These are phyloP conservation scores for Dermochelys coriacea DNA, from an alignment of 2,797 vertebrate species.

Conservation along the genomic window DNA sequence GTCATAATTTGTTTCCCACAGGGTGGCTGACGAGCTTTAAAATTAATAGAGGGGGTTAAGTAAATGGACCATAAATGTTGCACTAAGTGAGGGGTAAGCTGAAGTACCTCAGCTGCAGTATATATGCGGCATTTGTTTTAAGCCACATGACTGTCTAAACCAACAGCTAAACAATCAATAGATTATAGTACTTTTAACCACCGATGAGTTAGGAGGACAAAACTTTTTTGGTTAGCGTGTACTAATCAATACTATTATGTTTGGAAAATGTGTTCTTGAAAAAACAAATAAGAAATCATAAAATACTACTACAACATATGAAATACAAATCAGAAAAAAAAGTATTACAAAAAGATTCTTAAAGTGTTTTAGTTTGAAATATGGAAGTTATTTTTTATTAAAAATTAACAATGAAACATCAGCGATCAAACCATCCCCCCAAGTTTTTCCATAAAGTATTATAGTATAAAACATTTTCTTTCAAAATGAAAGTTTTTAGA, in stretches of 20 bases:
- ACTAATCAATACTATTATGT: neutral
- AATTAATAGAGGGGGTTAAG: neutral
- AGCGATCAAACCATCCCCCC: constrained; percentile 20
- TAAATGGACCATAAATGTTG: neutral
- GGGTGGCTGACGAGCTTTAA: neutral
- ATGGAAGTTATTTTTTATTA: neutral
- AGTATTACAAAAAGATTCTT: constrained; percentile 25
- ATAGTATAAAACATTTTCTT: constrained; percentile 45
- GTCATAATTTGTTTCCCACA: neutral
- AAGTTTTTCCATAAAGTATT: constrained; percentile 17
- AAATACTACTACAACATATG: constrained; percentile 15
- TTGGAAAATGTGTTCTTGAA: neutral
- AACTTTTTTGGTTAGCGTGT: neutral
- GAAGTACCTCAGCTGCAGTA: neutral
- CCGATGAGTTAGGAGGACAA: neutral
- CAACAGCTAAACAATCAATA: neutral
- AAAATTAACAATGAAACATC: neutral
- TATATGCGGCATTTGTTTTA: neutral
- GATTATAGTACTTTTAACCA: fast-evolving
- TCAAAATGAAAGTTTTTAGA: constrained; percentile 73
- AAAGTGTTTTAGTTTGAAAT: constrained; percentile 11
- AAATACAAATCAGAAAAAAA: constrained; percentile 15
- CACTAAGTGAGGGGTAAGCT: neutral
- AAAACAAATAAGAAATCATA: neutral
- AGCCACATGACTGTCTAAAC: neutral